Evolutionary conservation across 2,888 invertebrate species (phyloP).

Genomic region (Leptogaster cylindrica): DNA sequence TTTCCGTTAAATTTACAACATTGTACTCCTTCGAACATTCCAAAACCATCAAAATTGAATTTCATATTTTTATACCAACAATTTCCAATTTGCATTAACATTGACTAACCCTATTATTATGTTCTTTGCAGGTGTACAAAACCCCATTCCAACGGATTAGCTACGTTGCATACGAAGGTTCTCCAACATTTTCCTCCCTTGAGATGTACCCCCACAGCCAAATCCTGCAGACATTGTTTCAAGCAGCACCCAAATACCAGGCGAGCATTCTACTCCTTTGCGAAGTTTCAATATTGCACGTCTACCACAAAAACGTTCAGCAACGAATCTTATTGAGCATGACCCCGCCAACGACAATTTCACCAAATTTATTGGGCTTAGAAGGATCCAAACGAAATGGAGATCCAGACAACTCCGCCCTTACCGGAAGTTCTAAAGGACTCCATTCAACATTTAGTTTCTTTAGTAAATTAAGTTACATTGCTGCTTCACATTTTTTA

Average conservation of each 20-base stretch:
- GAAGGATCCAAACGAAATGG: slow-evolving; percentile 61
- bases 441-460: slow-evolving; percentile 8
- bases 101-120: background rate
- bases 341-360: slow-evolving; percentile 59
- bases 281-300: slow-evolving; percentile 61
- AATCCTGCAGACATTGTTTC: slow-evolving; percentile 60
- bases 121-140: slow-evolving; percentile 56
- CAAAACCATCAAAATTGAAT: slow-evolving; percentile 8
- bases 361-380: slow-evolving; percentile 60
- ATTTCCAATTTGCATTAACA: background rate
- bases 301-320: slow-evolving; percentile 62
- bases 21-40: background rate
- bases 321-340: slow-evolving; percentile 58
- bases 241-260: slow-evolving; percentile 60
- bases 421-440: slow-evolving; percentile 54
- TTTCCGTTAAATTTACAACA: background rate
- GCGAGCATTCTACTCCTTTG: slow-evolving; percentile 59
- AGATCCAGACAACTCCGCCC: slow-evolving; percentile 61
- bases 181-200: slow-evolving; percentile 59
- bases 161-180: slow-evolving; percentile 59
- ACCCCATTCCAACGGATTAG: slow-evolving; percentile 61
- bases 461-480: slow-evolving; percentile 23
- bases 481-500: slow-evolving; percentile 19
- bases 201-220: slow-evolving; percentile 61
- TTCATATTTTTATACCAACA: slow-evolving; percentile 5